A percentile compares a stretch with the other conserved stretches of the same genome.
Evolutionary conservation across 64 coral and sea anemone genomes (phyloP).

Genomic region (Montipora sp.): DNA sequence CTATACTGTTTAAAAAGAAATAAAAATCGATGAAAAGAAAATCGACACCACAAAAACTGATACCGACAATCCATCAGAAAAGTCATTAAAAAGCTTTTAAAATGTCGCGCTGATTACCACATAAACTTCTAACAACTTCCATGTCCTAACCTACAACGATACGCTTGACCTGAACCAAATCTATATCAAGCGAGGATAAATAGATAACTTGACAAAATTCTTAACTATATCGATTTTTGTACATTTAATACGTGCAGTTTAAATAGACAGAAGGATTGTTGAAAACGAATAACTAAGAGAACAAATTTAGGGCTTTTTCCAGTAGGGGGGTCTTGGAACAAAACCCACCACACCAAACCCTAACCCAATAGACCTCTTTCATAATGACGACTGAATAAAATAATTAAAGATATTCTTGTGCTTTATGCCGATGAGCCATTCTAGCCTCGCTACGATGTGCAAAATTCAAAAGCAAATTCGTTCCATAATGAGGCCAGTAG

Average conservation of each 20-base stretch:
- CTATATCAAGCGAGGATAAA: slow-evolving; percentile 15
- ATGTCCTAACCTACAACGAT: not conserved
- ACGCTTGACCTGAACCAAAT: not conserved
- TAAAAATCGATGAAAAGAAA: slow-evolving; percentile 30
- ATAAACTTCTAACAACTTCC: slow-evolving; percentile 5
- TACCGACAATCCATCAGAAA: not conserved
- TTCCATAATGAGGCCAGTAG: too few species aligned
- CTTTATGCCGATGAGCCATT: too few species aligned
- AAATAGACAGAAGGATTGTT: slow-evolving; percentile 9
- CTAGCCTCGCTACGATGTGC: too few species aligned
- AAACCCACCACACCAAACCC: not conserved
- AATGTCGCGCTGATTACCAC: not conserved
- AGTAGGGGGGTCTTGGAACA: not conserved
- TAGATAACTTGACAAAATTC: not conserved
- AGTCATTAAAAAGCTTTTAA: slow-evolving; percentile 6
- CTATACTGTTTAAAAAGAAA: slow-evolving; percentile 29
- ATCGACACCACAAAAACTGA: not conserved
- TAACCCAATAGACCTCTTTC: too few species aligned
- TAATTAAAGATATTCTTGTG: too few species aligned
- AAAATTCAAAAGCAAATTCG: too few species aligned
- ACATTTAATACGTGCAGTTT: not conserved
- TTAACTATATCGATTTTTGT: not conserved
- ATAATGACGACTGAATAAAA: too few species aligned
- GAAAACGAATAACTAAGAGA: not conserved
- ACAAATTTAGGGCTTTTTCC: not conserved